Base-by-base conservation (phyloP, 2,797 vertebrate genomes). In the Poeciliopsis infans region DNA sequence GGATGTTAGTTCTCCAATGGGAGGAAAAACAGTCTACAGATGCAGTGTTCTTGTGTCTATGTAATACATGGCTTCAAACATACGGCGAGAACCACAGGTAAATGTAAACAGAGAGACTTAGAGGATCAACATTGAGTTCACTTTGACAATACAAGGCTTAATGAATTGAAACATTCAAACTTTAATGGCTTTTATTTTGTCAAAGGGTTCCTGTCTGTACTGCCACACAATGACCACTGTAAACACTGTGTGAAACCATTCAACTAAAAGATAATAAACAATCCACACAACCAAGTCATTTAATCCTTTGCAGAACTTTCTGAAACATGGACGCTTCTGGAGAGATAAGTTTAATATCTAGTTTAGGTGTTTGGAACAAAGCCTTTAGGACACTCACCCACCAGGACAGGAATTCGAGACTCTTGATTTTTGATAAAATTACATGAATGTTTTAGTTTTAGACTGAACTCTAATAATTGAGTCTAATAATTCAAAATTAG, bases 91-190 rank as follows among this genome's bases (percentile, higher is more conserved):
- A 88, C 80, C 85, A 88, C 83, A 85, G 92, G 84, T 85, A 85
- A 86, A 82, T 87, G 89, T 96, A 88, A 93, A 95, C 93, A 95
- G 95, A 94, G 92, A 94, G 83, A 96, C 95, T 95, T 93, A 94
- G 94, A 88, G 80, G 86, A 94, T 92, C 89, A 90, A 89, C 83
- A 90, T 93, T 94, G 96, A 96, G 95, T 96, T 96, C 96, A 96
- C 94, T 94, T 89, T 92, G 91, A 95, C 95, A 94, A 94, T 91
- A 95, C 86, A 91, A 81, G 91, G 96, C 96, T 95, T 97, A 96
- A 94, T 89, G 90, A 83, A 83, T 84, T 95, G 94, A 96, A 57
- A 92, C 88, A 91, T 92, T 94, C 90, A 93, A 91, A 90, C 64
- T 39, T 5, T 43, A 87, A 87, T 70, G 92, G 89, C 90, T 88